Conservation (phyloP, 2,113 vertebrate species). For the Catharus minimus region DNA sequence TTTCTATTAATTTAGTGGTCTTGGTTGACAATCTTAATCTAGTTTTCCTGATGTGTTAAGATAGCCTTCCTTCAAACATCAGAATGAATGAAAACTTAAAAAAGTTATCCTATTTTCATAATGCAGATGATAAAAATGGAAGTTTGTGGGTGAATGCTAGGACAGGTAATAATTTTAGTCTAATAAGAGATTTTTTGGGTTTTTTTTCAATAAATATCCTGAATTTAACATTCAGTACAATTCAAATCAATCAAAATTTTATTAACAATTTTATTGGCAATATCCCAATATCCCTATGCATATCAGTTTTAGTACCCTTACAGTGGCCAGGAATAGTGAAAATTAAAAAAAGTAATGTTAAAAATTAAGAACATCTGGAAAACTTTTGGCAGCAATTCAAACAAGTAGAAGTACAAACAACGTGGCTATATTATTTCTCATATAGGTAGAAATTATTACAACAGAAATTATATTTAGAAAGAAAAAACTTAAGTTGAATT, state of each 20-base stretch:
- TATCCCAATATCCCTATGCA: background rate
- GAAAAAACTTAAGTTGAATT: background rate
- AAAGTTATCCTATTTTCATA: background rate
- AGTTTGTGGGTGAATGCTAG: background rate
- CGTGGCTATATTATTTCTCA: background rate
- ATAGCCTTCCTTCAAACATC: background rate
- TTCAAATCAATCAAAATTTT: background rate
- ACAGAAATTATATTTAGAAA: background rate
- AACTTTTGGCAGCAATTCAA: background rate
- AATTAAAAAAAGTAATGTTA: background rate
- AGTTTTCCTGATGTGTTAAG: background rate
- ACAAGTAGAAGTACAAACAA: background rate
- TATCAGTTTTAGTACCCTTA: background rate
- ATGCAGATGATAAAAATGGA: background rate
- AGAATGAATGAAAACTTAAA: background rate
- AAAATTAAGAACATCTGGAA: background rate
- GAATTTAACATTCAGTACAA: background rate
- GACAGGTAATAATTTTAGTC: background rate
- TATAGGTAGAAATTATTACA: background rate
- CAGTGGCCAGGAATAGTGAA: background rate
- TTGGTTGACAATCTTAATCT: background rate
- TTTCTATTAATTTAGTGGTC: background rate
- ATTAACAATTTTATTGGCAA: background rate
- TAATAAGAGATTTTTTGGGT: background rate
- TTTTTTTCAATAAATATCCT: rapidly evolving